Percentiles rank a stretch among this genome's conserved stretches.
phyloP scores from a whole-genome alignment of 1,140 invertebrate genomes.

The Conus ventricosus region DNA sequence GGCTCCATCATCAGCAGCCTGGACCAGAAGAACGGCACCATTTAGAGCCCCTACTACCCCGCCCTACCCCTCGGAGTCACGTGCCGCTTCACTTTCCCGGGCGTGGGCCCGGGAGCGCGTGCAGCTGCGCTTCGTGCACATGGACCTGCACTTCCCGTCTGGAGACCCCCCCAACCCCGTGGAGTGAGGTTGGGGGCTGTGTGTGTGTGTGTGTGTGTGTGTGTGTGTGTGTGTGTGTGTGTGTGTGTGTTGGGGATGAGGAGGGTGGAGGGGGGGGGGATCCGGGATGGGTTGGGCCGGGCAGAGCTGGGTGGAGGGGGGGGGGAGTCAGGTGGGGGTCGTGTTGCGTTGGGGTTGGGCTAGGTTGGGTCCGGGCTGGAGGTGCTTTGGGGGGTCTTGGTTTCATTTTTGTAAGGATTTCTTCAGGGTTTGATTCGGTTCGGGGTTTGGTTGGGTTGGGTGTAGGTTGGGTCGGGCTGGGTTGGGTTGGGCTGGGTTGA shows the following conservation, averaged over 20 bases:
- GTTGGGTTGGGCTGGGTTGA: too few species aligned
- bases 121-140: slow-evolving; percentile 84
- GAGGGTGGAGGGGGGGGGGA: background rate
- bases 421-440: too few species aligned
- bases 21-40: slow-evolving; percentile 85
- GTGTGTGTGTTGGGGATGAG: background rate
- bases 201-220: background rate
- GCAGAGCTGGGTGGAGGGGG: too few species aligned
- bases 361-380: too few species aligned
- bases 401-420: too few species aligned
- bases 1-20: slow-evolving; percentile 78
- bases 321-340: too few species aligned
- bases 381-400: too few species aligned
- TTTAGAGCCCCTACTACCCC: slow-evolving; percentile 94
- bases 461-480: too few species aligned
- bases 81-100: slow-evolving; percentile 95
- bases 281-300: background rate
- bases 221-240: background rate
- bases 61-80: slow-evolving; percentile 91
- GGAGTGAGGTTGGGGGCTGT: slow-evolving; percentile 49
- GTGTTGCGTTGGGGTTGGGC: too few species aligned
- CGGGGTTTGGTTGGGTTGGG: too few species aligned
- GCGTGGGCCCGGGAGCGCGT: slow-evolving; percentile 84
- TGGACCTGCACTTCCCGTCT: slow-evolving; percentile 61
- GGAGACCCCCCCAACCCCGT: slow-evolving; percentile 58